A percentile compares a stretch with the other conserved stretches of the same genome.
phyloP scores from a whole-genome alignment of 2,797 vertebrate genomes.

The Enteromius viviparus region DNA sequence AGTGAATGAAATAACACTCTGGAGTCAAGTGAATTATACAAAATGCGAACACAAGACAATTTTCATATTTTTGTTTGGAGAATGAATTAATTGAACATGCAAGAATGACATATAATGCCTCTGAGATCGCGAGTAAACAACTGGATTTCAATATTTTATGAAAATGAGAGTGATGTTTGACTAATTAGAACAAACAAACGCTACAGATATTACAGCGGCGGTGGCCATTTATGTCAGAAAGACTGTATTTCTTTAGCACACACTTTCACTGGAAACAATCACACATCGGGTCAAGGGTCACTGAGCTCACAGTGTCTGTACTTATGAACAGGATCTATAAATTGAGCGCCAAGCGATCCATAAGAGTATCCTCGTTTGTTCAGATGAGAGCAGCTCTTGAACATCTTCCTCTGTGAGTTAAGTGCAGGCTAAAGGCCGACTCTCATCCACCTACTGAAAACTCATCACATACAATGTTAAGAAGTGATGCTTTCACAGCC shows the following conservation, averaged over 20 bases:
- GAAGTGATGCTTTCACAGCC: constrained; percentile 51
- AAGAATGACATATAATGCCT: background rate
- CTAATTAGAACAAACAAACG: constrained; percentile 4
- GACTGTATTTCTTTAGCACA: background rate
- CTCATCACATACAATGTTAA: constrained; percentile 41
- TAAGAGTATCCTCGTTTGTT: constrained; percentile 53
- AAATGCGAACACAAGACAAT: background rate
- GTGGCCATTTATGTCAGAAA: background rate
- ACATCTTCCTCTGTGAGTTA: constrained; percentile 27
- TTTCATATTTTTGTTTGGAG: background rate
- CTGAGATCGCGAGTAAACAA: background rate
- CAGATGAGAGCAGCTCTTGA: constrained; percentile 38
- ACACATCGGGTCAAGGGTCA: background rate
- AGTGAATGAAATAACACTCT: background rate
- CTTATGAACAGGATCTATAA: constrained; percentile 50
- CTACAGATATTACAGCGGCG: background rate
- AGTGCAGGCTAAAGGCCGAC: constrained; percentile 40
- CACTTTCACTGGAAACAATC: background rate
- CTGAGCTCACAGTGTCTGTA: background rate
- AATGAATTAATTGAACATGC: background rate
- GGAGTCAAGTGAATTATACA: background rate
- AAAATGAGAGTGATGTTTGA: background rate
- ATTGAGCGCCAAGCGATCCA: constrained; percentile 31
- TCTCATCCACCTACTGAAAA: constrained; percentile 43
- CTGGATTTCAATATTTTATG: background rate